A percentile compares a stretch with the other conserved stretches of the same genome.
Evolutionary conservation across 64 coral and sea anemone species (phyloP).

Genomic region (Astreopora myriophthalma): DNA sequence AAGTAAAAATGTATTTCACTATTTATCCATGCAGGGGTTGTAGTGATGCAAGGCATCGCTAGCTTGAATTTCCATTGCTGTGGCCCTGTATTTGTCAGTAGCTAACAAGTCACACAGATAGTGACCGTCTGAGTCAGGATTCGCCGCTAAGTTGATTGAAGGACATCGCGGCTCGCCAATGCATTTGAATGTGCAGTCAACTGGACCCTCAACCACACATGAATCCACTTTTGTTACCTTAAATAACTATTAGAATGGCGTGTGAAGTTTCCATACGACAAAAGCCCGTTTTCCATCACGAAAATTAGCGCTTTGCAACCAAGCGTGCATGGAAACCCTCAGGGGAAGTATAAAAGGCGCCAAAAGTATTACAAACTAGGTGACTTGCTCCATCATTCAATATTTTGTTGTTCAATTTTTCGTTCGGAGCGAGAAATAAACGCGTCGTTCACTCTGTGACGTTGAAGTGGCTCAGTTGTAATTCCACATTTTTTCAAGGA

Average conservation of each 20-base stretch:
- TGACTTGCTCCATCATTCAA: background rate
- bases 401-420: no score
- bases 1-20: no score
- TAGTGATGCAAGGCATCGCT: background rate
- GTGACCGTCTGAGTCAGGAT: background rate
- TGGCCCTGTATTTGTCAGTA: background rate
- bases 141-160: background rate
- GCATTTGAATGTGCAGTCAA: background rate
- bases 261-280: background rate
- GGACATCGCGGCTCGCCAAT: background rate
- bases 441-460: no score
- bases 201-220: background rate
- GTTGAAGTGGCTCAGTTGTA: no score
- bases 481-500: no score
- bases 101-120: background rate
- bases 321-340: background rate
- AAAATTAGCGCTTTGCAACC: background rate
- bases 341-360: background rate
- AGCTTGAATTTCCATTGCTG: background rate
- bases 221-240: background rate
- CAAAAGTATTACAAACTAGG: background rate
- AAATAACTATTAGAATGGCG: background rate
- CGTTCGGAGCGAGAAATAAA: no score
- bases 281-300: background rate
- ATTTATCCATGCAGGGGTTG: background rate